Evolutionary conservation across 1,140 invertebrate species (phyloP), one percentile per base, ranked within the genome.

Genomic region (Achatina immaculata): DNA sequence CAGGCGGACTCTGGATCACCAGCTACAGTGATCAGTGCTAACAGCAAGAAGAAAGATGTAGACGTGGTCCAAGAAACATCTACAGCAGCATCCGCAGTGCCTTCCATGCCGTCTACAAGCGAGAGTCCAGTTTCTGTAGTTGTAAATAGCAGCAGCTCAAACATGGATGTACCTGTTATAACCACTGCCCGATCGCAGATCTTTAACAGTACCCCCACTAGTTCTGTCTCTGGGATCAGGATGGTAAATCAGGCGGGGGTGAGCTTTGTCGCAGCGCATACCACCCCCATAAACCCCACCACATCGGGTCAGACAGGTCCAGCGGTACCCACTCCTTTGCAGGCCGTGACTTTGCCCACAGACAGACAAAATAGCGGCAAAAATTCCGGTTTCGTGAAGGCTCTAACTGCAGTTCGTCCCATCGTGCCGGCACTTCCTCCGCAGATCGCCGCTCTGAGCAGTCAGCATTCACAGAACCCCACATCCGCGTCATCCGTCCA

Each of bases 381-480:
- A 31, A 34, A n/a, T 11, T 7, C 42, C 4, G 11, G 21, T 16
- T 73, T 73, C 43, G 4, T 69, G 1, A 84, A 84, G 71, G 42
- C 36, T 11, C 83, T 84, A 43, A 77, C 85, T 36, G 51, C 86
- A n/a, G 86, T 84, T 66, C 83, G 89, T 24, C 90, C 90, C 28
- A 88, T 89, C 51, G 85, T 90, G 45, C 89, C 88, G 45, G 89
- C 88, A 28, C 85, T 84, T 45, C 81, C 76, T 34, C 86, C 87
- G 21, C 84, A 85, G 81, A 82, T 88, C 66, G 82, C 84, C 14
- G 84, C 36, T 73, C 0, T 31, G n/a, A 28, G n/a, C 21, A 83
- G 14, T 40, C 77, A 28, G 84, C 66, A 85, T 21, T 73, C 86
- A 40, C 75, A 83, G 16, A 82, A 83, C 43, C 28, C 3, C 3